A percentile compares a stretch with the other conserved stretches of the same genome.
Conservation (phyloP, 1,140 invertebrate genomes). For the Drosophila ohnishii region DNA sequence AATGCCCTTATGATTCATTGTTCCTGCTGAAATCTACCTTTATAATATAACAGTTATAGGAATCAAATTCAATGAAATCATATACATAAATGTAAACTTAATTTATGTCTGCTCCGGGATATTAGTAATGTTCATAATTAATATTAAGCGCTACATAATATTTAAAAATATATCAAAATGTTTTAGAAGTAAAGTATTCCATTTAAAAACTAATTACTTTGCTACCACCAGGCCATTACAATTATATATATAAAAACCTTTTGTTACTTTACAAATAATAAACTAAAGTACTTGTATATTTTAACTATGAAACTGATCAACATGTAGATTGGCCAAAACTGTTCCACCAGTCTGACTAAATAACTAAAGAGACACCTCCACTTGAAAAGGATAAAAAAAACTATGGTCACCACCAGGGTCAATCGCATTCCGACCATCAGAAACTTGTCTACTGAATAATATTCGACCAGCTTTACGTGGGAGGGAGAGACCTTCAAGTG, state of each 20-base stretch:
- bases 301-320: neutral
- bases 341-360: neutral
- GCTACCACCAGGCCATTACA: no score
- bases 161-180: neutral
- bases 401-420: neutral
- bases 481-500: slow-evolving; percentile 83
- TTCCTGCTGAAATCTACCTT: neutral
- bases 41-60: neutral
- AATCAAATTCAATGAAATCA: neutral
- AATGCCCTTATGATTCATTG: neutral
- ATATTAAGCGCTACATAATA: neutral
- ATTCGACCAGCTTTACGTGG: slow-evolving; percentile 85
- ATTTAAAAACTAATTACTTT: neutral
- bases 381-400: slow-evolving; percentile 31
- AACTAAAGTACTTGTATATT: neutral
- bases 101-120: neutral
- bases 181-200: no score
- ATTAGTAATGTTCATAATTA: neutral
- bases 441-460: slow-evolving; percentile 84
- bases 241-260: neutral
- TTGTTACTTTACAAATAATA: neutral
- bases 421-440: slow-evolving; percentile 44
- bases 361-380: neutral
- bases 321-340: neutral
- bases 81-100: no score